phyloP scores from a whole-genome alignment of 1,140 invertebrate species.

The Drosophila hydei region DNA sequence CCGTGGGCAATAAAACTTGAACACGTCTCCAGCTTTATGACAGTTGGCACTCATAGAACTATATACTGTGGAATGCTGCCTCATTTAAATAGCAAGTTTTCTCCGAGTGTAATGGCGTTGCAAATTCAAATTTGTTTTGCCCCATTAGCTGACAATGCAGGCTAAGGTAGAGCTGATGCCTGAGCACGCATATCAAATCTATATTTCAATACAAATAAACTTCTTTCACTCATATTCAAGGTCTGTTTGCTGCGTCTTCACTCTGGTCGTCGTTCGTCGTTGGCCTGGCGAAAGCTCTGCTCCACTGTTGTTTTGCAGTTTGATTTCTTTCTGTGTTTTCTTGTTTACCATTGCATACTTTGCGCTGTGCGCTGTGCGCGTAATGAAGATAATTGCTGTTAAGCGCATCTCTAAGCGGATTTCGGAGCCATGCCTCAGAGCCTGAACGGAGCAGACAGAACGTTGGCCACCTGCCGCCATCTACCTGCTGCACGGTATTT shows the following conservation, averaged over 20 bases:
- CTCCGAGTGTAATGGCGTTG: too few relatives aligned
- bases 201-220: too few relatives aligned
- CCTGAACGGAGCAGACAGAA: background rate
- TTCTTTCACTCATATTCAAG: too few relatives aligned
- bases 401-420: conserved; percentile 74
- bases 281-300: background rate
- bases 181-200: too few relatives aligned
- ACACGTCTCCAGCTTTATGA: background rate
- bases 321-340: conserved; percentile 17
- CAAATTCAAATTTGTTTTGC: too few relatives aligned
- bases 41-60: background rate
- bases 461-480: background rate
- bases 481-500: conserved; percentile 10
- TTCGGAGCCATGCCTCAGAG: conserved; percentile 52
- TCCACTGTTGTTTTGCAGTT: conserved; percentile 5
- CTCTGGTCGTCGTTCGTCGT: background rate
- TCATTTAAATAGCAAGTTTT: too few relatives aligned
- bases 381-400: conserved; percentile 82
- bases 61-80: too few relatives aligned
- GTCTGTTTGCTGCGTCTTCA: too few relatives aligned
- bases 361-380: conserved; percentile 62
- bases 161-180: too few relatives aligned
- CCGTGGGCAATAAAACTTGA: background rate
- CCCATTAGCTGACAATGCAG: too few relatives aligned
- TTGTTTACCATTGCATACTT: conserved; percentile 68